These are phyloP conservation scores for Sinocyclocheilus anshuiensis DNA, from an alignment of 2,113 vertebrate species.

Conservation along the genomic window DNA sequence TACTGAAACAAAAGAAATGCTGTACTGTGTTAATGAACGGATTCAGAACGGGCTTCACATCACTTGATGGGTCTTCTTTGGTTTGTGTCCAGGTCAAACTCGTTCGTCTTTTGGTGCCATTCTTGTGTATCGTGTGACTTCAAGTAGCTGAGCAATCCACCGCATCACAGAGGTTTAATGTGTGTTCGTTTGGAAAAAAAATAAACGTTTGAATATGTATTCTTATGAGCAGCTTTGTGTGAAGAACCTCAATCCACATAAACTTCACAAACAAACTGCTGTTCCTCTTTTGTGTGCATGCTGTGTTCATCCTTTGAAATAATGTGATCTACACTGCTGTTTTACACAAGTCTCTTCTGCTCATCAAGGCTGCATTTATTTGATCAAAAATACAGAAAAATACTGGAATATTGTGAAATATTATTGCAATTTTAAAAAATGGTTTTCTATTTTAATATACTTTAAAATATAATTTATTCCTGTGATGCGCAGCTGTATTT, in stretches of 20 bases:
- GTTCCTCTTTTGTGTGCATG: no score
- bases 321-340: no score
- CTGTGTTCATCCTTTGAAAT: no score
- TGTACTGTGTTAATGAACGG: neutral
- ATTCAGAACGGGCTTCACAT: neutral
- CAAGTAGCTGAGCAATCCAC: slow-evolving; percentile 59
- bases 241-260: neutral
- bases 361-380: no score
- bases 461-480: no score
- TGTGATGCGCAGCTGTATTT: no score
- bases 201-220: slow-evolving; percentile 65
- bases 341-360: no score
- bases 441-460: no score
- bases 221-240: slow-evolving; percentile 12
- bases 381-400: no score
- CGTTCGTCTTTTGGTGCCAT: slow-evolving; percentile 75
- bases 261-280: no score
- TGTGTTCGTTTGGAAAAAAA: slow-evolving; percentile 67
- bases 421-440: no score
- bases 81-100: slow-evolving; percentile 63
- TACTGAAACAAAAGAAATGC: neutral
- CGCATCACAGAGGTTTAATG: slow-evolving; percentile 67
- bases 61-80: slow-evolving; percentile 56
- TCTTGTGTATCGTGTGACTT: slow-evolving; percentile 75
- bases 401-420: no score